Conservation (phyloP, 1,140 invertebrate species). For the Branchinecta lindahli region DNA sequence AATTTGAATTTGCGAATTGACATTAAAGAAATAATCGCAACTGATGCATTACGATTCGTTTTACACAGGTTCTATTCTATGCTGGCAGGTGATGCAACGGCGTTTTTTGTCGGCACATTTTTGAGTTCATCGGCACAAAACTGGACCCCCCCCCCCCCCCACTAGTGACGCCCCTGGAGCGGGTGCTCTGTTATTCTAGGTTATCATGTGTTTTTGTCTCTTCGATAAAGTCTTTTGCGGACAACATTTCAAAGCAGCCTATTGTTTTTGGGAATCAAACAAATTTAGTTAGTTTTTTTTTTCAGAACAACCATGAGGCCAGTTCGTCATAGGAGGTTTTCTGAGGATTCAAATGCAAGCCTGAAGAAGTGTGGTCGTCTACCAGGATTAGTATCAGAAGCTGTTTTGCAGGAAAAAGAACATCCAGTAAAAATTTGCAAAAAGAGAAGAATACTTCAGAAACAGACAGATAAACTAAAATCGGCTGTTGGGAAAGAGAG, state of each 20-base stretch:
- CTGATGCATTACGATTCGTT: no score
- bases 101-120: no score
- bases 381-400: background rate
- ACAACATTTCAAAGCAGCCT: background rate
- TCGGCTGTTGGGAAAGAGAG: no score
- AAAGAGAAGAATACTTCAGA: background rate
- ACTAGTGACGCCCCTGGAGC: no score
- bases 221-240: background rate
- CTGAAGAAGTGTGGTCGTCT: background rate
- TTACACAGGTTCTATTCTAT: no score
- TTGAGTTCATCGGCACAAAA: no score
- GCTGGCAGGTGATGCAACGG: no score
- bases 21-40: no score
- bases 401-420: background rate
- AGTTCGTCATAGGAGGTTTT: background rate
- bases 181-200: no score
- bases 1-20: no score
- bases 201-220: background rate
- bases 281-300: background rate
- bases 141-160: no score
- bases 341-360: background rate
- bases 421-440: background rate
- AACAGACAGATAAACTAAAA: no score
- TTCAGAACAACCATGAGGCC: slow-evolving; percentile 4
- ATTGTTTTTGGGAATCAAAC: background rate